Base-by-base conservation (phyloP, 2,888 invertebrate genomes). In the Didymodactylos carnosus region DNA sequence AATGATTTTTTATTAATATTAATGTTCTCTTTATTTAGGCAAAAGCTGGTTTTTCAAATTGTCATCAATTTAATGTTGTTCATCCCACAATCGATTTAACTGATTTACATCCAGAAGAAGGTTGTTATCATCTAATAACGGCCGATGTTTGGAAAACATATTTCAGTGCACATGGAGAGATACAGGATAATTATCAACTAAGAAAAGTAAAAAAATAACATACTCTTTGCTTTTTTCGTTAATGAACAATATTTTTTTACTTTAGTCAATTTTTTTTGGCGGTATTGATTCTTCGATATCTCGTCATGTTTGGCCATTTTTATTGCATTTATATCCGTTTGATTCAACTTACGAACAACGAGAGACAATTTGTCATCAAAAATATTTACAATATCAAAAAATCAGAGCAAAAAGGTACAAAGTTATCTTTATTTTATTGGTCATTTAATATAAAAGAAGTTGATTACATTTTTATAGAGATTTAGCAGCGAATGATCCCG, bases 101-200 rank as follows among this genome's bases (percentile, higher is more conserved):
- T 14, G 93, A 94, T 82, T 87, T 92, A 77, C 94, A 94, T 82
- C 94, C 94, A 0, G 93, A 94, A 83, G 94, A 94, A 84, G 92
- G 91, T 0, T 77, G 90, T 81, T 90, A 91, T 13, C 87, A 89
- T n/a, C 88, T 89, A 84, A 89, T 94, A 41, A 89, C 89, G 0
- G 89, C 90, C n/a, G 89, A 91, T 77, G 87, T 89, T 69, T 94
- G 94, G 86, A 88, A 89, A 78, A 88, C 89, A 51, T 86, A 92
- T 72, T 88, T 92, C 82, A 93, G 91, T 79, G 88, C 89, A 76
- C 88, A 88, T 75, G 94, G 94, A 0, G 89, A 90, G 78, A 88
- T 94, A 43, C 92, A 92, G 80, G 94, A 94, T 79, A 92, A 92
- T 82, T 85, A 91, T 71, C 87, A 89, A 73, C 84, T 94, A 43